Conservation (phyloP, 2,113 vertebrate species). For the Taurulus bubalis region DNA sequence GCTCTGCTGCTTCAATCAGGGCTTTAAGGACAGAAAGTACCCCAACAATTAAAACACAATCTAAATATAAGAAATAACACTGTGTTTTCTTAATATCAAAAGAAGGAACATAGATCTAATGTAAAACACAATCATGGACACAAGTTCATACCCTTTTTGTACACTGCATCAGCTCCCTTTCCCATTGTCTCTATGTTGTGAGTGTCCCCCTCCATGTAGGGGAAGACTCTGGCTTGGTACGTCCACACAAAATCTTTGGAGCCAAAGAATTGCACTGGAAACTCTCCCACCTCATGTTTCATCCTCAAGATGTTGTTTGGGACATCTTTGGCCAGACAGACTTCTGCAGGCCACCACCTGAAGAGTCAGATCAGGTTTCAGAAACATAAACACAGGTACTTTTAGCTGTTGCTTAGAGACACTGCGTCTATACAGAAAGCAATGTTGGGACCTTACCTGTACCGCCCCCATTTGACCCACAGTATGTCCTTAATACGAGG, state of each 20-base stretch:
- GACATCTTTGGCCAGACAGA: conserved; percentile 92
- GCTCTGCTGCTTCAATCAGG: conserved; percentile 92
- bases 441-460: conserved; percentile 84
- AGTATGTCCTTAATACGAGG: conserved; percentile 97
- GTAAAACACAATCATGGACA: not conserved
- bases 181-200: conserved; percentile 99
- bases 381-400: not conserved
- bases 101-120: not conserved
- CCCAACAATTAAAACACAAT: not conserved
- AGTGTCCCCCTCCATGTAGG: conserved; percentile 98
- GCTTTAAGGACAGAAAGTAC: conserved; percentile 78
- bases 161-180: conserved; percentile 94
- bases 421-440: not conserved
- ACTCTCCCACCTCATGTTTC: conserved; percentile 96
- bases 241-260: conserved; percentile 99
- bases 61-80: not conserved
- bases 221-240: conserved; percentile 97
- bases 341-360: conserved; percentile 99
- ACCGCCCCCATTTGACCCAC: conserved; percentile 98
- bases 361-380: conserved; percentile 6
- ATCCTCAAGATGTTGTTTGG: conserved; percentile 95
- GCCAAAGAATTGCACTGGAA: conserved; percentile 98
- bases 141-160: conserved; percentile 90
- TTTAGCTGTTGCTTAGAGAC: not conserved
- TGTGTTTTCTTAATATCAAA: not conserved